phyloP scores from a whole-genome alignment of 2,888 invertebrate genomes.

The Omphaloscelis lunosa region DNA sequence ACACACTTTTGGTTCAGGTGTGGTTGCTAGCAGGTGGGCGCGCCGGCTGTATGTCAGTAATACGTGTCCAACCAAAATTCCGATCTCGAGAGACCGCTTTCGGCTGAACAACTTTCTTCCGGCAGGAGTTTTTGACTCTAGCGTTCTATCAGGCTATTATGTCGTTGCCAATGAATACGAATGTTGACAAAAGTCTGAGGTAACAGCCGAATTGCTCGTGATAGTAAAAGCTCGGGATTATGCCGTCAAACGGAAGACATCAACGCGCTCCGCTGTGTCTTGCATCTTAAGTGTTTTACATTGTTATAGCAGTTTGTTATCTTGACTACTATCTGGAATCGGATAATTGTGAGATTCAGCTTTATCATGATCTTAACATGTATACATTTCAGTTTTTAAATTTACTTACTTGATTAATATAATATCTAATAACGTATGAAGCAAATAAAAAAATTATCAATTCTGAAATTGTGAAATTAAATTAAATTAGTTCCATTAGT shows the following conservation, averaged over 20 bases:
- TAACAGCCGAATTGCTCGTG: slow-evolving; percentile 50
- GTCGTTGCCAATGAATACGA: slow-evolving; percentile 39
- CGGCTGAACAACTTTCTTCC: slow-evolving; percentile 87
- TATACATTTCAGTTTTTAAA: background rate
- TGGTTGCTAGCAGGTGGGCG: slow-evolving; percentile 87
- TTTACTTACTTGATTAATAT: background rate
- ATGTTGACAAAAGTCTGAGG: slow-evolving; percentile 36
- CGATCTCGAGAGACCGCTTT: slow-evolving; percentile 87
- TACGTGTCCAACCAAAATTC: slow-evolving; percentile 88
- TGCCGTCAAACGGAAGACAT: slow-evolving; percentile 84
- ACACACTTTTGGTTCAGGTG: slow-evolving; percentile 90
- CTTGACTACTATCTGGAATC: slow-evolving; percentile 39
- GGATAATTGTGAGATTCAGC: slow-evolving; percentile 35
- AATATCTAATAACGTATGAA: background rate
- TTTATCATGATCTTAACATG: slow-evolving; percentile 6
- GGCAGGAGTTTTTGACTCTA: slow-evolving; percentile 69
- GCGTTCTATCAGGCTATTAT: slow-evolving; percentile 44
- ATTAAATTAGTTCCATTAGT: background rate
- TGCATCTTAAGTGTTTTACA: slow-evolving; percentile 53
- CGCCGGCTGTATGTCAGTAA: slow-evolving; percentile 83
- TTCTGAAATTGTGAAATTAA: background rate
- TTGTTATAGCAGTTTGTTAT: slow-evolving; percentile 52
- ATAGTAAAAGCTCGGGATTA: slow-evolving; percentile 72
- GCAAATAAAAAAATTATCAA: rapidly evolving
- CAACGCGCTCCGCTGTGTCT: slow-evolving; percentile 82